Conservation (phyloP, 2,888 invertebrate genomes). For the Halocaridina rubra region DNA sequence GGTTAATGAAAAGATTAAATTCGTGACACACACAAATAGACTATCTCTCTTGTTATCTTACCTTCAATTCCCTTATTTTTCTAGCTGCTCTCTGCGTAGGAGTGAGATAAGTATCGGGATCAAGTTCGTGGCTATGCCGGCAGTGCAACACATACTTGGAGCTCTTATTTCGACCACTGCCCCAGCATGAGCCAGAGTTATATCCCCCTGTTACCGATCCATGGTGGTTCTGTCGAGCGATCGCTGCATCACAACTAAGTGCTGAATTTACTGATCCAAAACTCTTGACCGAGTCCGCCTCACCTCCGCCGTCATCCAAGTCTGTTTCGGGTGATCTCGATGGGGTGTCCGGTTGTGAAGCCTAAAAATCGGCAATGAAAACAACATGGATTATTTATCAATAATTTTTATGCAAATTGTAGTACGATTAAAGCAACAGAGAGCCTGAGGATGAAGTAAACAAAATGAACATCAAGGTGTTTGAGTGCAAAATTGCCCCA, state of each 20-base stretch:
- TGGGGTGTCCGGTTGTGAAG: slow-evolving; percentile 42
- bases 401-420: background rate
- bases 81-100: slow-evolving; percentile 88
- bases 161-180: slow-evolving; percentile 67
- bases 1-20: background rate
- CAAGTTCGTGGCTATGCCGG: slow-evolving; percentile 73
- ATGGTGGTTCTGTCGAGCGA: background rate
- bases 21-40: background rate
- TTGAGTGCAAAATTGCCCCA: no score
- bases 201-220: background rate
- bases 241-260: slow-evolving; percentile 48
- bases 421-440: background rate
- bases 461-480: no score
- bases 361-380: background rate
- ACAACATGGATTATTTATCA: background rate
- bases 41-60: slow-evolving; percentile 64
- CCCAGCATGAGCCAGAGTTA: background rate
- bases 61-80: slow-evolving; percentile 79
- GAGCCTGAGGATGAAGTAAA: no score
- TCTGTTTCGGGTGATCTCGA: slow-evolving; percentile 38
- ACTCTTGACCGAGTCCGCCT: slow-evolving; percentile 57
- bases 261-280: slow-evolving; percentile 54
- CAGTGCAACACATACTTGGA: slow-evolving; percentile 78
- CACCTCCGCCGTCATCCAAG: slow-evolving; percentile 54
- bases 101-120: slow-evolving; percentile 86